phyloP scores from a whole-genome alignment of 2,113 vertebrate genomes.

The Ptyas mucosa region DNA sequence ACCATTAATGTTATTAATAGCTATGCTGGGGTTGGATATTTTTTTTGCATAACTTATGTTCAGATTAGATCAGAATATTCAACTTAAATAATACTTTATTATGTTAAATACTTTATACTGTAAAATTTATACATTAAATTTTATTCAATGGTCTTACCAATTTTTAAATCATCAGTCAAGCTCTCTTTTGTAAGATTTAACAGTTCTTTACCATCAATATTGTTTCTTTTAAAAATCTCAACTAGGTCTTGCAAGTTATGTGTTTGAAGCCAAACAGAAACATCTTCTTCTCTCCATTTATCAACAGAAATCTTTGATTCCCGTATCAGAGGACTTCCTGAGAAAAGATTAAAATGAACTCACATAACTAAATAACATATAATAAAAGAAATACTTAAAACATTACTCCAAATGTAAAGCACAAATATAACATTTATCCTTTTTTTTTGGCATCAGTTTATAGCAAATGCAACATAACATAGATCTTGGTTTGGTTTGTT shows the following conservation, averaged over 20 bases:
- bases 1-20: background rate
- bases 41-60: background rate
- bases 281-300: conserved; percentile 88
- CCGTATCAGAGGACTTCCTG: conserved; percentile 64
- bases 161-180: conserved; percentile 78
- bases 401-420: background rate
- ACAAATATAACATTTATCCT: background rate
- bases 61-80: background rate
- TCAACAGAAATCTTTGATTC: conserved; percentile 63
- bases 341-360: conserved; percentile 16
- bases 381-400: background rate
- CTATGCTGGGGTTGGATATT: background rate
- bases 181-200: conserved; percentile 80
- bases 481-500: background rate
- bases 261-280: conserved; percentile 75
- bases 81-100: background rate
- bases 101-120: background rate
- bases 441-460: background rate
- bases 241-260: conserved; percentile 75
- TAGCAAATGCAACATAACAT: background rate
- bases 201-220: conserved; percentile 83
- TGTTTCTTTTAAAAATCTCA: conserved; percentile 76
- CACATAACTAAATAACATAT: background rate
- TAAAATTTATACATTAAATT: no score
- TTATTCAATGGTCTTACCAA: conserved; percentile 72